These are phyloP conservation scores for Steatocranus sp. DNA, from an alignment of 2,797 vertebrate genomes.

Conservation along the genomic window DNA sequence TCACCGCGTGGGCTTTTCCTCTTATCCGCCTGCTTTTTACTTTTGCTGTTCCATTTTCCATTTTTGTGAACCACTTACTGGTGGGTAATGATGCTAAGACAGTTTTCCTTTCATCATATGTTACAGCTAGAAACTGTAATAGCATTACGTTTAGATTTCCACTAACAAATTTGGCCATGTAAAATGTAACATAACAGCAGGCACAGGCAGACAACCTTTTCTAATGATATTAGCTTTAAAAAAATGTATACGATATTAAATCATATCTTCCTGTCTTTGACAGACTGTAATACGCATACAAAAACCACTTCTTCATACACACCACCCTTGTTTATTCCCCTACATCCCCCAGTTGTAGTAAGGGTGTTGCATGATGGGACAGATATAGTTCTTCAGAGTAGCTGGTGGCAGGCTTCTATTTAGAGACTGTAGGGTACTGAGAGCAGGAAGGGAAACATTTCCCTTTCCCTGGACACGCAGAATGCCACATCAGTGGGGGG, in stretches of 20 bases:
- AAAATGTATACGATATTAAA: neutral
- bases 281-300: neutral
- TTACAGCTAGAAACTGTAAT: neutral
- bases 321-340: conserved; percentile 16
- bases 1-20: neutral
- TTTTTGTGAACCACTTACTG: neutral
- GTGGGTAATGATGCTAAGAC: neutral
- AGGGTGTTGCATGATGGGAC: conserved; percentile 42
- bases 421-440: conserved; percentile 48
- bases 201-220: neutral
- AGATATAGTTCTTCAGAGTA: conserved; percentile 48
- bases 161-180: neutral
- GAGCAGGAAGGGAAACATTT: conserved; percentile 65
- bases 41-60: neutral
- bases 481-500: conserved; percentile 45
- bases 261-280: neutral
- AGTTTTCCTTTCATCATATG: neutral
- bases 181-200: neutral
- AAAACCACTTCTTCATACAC: neutral
- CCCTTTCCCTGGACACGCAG: conserved; percentile 61
- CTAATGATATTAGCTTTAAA: neutral
- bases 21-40: neutral
- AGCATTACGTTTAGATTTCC: neutral
- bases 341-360: conserved; percentile 34
- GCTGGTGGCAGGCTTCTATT: conserved; percentile 58